Conservation (phyloP, 2,888 invertebrate genomes). For the Aricia artaxerxes region DNA sequence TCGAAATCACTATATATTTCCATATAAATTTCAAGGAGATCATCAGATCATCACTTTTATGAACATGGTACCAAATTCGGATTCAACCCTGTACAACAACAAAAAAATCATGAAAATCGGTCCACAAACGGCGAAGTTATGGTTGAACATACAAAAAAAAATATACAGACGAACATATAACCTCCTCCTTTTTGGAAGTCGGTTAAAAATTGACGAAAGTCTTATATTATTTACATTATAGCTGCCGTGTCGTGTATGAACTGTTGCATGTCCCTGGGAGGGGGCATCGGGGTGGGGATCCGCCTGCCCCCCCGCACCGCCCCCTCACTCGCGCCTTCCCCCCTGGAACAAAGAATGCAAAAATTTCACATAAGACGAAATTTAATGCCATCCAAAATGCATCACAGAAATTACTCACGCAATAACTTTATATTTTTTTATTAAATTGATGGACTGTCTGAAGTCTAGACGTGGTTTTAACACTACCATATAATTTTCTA, state of each 20-base stretch:
- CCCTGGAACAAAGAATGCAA: conserved; percentile 41
- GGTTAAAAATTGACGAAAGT: too few relatives aligned
- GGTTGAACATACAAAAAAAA: too few relatives aligned
- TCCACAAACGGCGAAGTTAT: too few relatives aligned
- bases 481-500: background rate
- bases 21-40: too few relatives aligned
- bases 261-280: conserved; percentile 55
- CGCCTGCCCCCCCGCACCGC: conserved; percentile 64
- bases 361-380: conserved; percentile 4
- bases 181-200: too few relatives aligned
- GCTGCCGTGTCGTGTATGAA: background rate
- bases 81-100: too few relatives aligned
- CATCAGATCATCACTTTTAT: too few relatives aligned
- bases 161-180: too few relatives aligned
- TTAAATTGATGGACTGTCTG: background rate
- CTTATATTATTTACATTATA: too few relatives aligned
- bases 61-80: too few relatives aligned
- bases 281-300: conserved; percentile 74
- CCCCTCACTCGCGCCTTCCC: conserved; percentile 52
- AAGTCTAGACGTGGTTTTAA: background rate
- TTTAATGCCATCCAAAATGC: conserved; percentile 13
- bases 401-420: conserved; percentile 20
- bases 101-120: too few relatives aligned
- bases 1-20: too few relatives aligned
- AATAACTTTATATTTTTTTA: background rate